Evolutionary conservation across 2,888 invertebrate genomes (phyloP), one percentile per base, ranked within the genome.

Genomic region (Nephrotoma guestfalica): DNA sequence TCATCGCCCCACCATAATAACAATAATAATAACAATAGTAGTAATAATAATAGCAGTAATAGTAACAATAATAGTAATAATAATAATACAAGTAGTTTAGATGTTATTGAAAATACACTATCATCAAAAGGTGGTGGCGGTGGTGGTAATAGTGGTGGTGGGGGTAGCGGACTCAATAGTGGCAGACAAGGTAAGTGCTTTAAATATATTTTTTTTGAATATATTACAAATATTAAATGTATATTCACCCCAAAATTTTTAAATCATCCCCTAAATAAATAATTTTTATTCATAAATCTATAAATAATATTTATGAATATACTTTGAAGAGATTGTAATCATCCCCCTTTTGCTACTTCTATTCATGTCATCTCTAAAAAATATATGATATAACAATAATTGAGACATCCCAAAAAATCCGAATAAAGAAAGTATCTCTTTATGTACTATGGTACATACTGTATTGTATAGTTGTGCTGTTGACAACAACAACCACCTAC

Each of bases 21-120:
- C 15, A 43, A 83, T 51, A 71, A 86, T 83, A 86, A 57, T 45
- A 83, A 43, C 45, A 86, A 57, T 86, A 86, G 41, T 57, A 86
- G 43, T 86, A 83, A 86, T 83, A 86, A 45, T 6, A 84, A n/a
- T 42, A 41, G n/a, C 15, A 84, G 4, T 42, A 84, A 6, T 84
- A 84, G 9, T 15, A 84, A 41, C 41, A 84, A 84, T 84, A 71
- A 30, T 71, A 71, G 9, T 71, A 71, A 15, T 57, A 84, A 84
- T 42, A 84, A 84, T 84, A 84, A 84, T 41, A 71, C 71, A 30
- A 71, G 30, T 71, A 71, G 71, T 9, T 42, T 84, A 41, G 84
- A 84, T 41, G 42, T 42, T 41, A 84, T 84, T 84, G 84, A 84
- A 84, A 84, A 84, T 84, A 6, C 41, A 41, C 5, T 84, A 84